Base-by-base conservation (phyloP, 92 coral and sea anemone genomes). In the Epizoanthus stellaris region DNA sequence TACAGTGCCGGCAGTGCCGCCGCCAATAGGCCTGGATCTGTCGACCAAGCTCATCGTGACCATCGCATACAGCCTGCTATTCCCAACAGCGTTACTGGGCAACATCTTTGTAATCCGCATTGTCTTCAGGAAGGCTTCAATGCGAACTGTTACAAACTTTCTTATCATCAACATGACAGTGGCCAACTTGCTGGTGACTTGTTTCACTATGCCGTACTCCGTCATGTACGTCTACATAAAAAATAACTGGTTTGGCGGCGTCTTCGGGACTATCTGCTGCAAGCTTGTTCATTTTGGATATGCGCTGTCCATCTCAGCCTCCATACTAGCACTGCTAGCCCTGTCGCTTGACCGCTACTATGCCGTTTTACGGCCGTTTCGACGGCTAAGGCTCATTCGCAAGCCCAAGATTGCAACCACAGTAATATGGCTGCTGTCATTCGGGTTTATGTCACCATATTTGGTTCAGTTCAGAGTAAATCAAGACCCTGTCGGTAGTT, bases 101-200 rank as follows among this genome's bases (percentile, higher is more conserved):
- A 94, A 94, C 86, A 13, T 89, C 39, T 75, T 89, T 56, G 90
- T 91, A 7, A 94, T 94, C 85, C 86, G 80, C 72, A 88, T 94
- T 19, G 92, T 94, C 42, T 82, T 89, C 63, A 84, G 90, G 67
- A 79, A 86, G 16, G 72, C 87, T 57, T 82, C 87, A 40, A 94
- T 92, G 98, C 91, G 92, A 42, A 86, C 91, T 1, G 90, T 94
- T 17, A 91, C 98, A 40, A 94, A 94, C 76, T 79, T 89, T 57
- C 93, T 94, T 11, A 87, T 94, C 5, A 91, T 94, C 42, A 94
- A 94, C 79, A 94, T 94, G 98, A 92, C 91, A 39, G 93, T 94
- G 61, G 98, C 93, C 0, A 94, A 94, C 85, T 74, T 94, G 15
- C 70, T 94, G 2, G 95, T 94, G 1, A 83, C 98, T 0, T 73